Conservation (phyloP, 2,888 invertebrate species). For the Lutraria lutraria region DNA sequence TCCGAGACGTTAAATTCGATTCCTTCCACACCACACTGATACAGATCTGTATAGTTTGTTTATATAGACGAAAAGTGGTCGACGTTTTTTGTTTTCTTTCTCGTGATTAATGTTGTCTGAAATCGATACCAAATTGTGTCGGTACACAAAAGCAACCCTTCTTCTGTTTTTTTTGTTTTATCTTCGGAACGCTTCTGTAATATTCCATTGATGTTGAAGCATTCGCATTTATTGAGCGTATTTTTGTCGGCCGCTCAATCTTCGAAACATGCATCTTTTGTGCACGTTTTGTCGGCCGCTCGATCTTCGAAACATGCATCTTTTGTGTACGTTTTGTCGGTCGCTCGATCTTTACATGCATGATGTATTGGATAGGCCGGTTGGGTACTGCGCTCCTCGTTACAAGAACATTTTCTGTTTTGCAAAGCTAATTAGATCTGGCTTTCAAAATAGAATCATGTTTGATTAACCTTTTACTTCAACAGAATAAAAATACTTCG, state of each 20-base stretch:
- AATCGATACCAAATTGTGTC: constrained; percentile 7
- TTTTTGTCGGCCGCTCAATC: not conserved
- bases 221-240: not conserved
- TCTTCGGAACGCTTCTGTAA: not conserved
- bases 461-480: not conserved
- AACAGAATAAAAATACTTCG: no score
- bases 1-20: not conserved
- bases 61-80: constrained; percentile 1
- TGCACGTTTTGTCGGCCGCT: not conserved
- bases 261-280: not conserved
- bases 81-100: constrained; percentile 31
- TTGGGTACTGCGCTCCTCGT: not conserved
- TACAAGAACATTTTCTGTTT: not conserved
- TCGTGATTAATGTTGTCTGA: constrained; percentile 32
- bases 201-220: not conserved
- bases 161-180: not conserved
- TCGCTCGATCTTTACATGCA: not conserved
- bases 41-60: constrained; percentile 5
- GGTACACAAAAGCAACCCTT: not conserved
- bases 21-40: not conserved
- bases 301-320: not conserved
- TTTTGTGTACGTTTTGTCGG: not conserved
- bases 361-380: not conserved
- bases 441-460: not conserved
- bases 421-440: not conserved